Evolutionary conservation across 2,888 invertebrate species (phyloP), one percentile per base, ranked within the genome.

Genomic region (Leptogaster cylindrica): DNA sequence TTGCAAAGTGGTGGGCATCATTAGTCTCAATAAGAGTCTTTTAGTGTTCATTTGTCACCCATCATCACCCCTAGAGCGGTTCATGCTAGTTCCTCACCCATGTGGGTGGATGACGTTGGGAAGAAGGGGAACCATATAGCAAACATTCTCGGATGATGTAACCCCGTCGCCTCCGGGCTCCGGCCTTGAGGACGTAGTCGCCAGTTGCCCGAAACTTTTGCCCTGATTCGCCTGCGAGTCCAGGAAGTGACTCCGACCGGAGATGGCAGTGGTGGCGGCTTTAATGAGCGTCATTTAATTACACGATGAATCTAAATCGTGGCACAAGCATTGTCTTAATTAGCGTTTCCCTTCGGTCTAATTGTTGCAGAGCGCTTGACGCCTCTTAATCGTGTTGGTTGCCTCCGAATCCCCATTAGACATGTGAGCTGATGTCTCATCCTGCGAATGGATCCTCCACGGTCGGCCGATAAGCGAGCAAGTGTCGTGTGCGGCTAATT

Each of bases 311-410:
- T 55, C 36, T 55, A 55, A 55, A 55, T 55, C 55, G 55, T 55
- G 55, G 55, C 36, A 10, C n/a, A n/a, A n/a, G 55, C 36, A 20
- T 55, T n/a, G 61, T 70, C 65, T 69, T 69, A 70, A 70, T 70
- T 70, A 61, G 46, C 68, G 70, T 70, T 70, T 70, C 70, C 70
- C 70, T 70, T 70, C 61, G 67, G 67, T 70, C 67, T 67, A 70
- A 70, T 70, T 68, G 68, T 65, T 61, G 36, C n/a, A 28, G 61
- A n/a, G 65, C 65, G 61, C 65, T 61, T 67, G 48, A 64, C 63
- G 63, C 63, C 48, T 46, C 55, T 14, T 36, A 36, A 55, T 20
- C 48, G 8, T 18, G 14, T 5, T 14, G 14, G 14, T 41, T 41
- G 14, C 41, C 6, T 18, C 41, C 18, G 14, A 36, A 39, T 46